Conservation (phyloP, 2,113 vertebrate genomes). For the Danionella cerebrum region DNA sequence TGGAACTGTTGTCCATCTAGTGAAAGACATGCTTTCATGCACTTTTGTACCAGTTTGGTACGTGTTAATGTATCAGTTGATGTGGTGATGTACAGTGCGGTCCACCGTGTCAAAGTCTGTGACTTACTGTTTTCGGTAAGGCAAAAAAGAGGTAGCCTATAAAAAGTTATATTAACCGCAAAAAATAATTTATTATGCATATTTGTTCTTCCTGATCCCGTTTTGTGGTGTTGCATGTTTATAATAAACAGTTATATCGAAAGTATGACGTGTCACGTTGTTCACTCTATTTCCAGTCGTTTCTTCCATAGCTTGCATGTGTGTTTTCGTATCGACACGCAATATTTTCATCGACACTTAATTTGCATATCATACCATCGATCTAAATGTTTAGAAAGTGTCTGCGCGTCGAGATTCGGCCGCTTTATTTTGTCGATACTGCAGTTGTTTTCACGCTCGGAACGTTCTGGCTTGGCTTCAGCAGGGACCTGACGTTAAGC, state of each 20-base stretch:
- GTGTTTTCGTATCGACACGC: too few relatives aligned
- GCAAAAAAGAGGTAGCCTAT: neutral
- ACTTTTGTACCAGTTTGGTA: conserved; percentile 33
- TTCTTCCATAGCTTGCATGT: too few relatives aligned
- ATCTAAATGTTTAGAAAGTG: neutral
- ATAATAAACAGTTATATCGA: neutral
- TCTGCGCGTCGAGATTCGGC: neutral
- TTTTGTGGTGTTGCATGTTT: conserved; percentile 8
- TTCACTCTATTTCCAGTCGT: neutral
- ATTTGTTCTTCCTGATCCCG: neutral
- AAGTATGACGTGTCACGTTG: neutral
- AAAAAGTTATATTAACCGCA: neutral
- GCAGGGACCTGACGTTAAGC: conserved; percentile 18
- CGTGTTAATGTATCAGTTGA: conserved; percentile 24
- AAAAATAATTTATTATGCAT: neutral
- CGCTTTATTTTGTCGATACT: neutral
- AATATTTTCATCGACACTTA: too few relatives aligned
- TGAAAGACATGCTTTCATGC: conserved; percentile 29
- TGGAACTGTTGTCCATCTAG: conserved; percentile 1
- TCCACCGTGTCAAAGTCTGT: neutral
- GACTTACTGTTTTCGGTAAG: conserved; percentile 1
- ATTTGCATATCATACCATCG: neutral
- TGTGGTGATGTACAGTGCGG: conserved; percentile 21
- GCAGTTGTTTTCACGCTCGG: neutral
- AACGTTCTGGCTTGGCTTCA: neutral